Base-by-base conservation (phyloP, 2,113 vertebrate genomes). In the Hydropotes inermis region DNA sequence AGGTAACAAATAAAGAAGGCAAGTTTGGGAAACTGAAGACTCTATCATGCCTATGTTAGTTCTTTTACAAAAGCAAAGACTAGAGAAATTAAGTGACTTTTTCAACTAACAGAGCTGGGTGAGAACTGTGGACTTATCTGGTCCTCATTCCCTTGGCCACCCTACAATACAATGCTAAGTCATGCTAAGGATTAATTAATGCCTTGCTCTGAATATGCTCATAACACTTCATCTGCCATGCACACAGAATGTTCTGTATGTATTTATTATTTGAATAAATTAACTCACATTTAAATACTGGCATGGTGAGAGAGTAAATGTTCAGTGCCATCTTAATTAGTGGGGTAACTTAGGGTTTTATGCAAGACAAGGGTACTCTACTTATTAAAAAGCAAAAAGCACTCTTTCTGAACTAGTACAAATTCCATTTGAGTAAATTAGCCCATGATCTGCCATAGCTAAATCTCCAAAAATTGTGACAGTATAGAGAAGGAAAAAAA, bases 371-470 rank as follows among this genome's bases (percentile, higher is more conserved):
- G n/a, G 39, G 27, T 33, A 33, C 21, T 25, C 19, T 97, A 57
- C 3, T 88, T 91, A 9, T 39, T 90, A 94, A 87, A 61, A 14
- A 81, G 21, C 61, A 95, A 96, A 96, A 7, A 30, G 17, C 28
- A 89, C 92, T 96, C 3, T 91, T 98, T 54, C 50, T 83, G 50
- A 23, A 67, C 43, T 83, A 54, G 47, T 60, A 87, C 28, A 96
- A 61, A 90, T 95, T 98, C 79, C 17, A 89, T 95, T 89, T 95
- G 70, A 27, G 57, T 84, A 93, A 98, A 98, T 91, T 74, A 97
- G 52, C 1, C 64, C 60, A 57, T 50, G 64, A 60, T 88, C 76
- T 89, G 47, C 94, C 92, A 97, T 5, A 95, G 2, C 12, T 89
- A 93, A 21, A 86, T 47, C 96, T 96, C 70, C 57, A 19, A 97